Evolutionary conservation across 2,888 invertebrate genomes (phyloP), one percentile per base, ranked within the genome.

Genomic region (Pristionchus mayeri): DNA sequence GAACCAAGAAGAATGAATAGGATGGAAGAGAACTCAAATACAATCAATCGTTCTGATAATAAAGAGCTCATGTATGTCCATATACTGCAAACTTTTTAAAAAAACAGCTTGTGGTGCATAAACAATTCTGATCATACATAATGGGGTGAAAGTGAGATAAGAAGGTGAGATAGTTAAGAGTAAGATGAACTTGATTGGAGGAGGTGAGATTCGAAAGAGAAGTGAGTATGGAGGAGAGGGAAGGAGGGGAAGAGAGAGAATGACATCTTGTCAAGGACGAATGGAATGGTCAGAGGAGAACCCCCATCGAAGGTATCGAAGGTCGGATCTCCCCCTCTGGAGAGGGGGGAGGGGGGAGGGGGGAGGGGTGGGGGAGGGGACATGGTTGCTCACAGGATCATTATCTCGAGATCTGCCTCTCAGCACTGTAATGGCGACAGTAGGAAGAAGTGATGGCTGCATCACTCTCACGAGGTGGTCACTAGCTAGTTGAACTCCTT

Each of bases 1-100:
- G 48, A 81, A 44, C 9, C 82, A 79, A 71, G 85, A 87, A n/a
- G 71, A 83, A 48, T 27, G 84, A 81, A 75, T 21, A 27, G 3
- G 24, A 78, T 54, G 75, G 24, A 52, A 13, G 54, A 84, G 24
- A 40, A n/a, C n/a, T n/a, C n/a, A n/a, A n/a, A n/a, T n/a, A n/a
- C n/a, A n/a, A n/a, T n/a, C n/a, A n/a, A n/a, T n/a, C n/a, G n/a
- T n/a, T n/a, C n/a, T n/a, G n/a, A n/a, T n/a, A n/a, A n/a, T n/a
- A n/a, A n/a, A n/a, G n/a, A n/a, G n/a, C n/a, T n/a, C n/a, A n/a
- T n/a, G n/a, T n/a, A n/a, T n/a, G n/a, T n/a, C n/a, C n/a, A n/a
- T n/a, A n/a, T n/a, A n/a, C n/a, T n/a, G n/a, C n/a, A n/a, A n/a
- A n/a, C n/a, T n/a, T n/a, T n/a, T n/a, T n/a, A n/a, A n/a, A n/a